These are phyloP conservation scores for Megaceryle torquata DNA, from an alignment of 2,113 vertebrate species.

Conservation along the genomic window DNA sequence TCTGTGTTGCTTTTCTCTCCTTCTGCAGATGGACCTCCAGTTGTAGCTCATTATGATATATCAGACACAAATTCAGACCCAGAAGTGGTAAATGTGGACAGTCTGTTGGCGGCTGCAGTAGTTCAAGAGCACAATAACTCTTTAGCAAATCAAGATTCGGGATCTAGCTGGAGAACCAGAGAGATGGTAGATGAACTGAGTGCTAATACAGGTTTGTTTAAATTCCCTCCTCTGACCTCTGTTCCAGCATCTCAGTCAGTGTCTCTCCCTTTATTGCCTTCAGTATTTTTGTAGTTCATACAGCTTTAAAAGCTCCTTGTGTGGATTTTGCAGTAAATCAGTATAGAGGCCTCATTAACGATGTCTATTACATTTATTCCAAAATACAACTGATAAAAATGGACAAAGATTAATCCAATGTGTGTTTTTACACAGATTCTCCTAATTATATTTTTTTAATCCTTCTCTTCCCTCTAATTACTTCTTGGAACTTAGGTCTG, in stretches of 20 bases:
- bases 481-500: neutral
- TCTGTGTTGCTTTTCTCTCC: slow-evolving; percentile 72
- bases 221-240: neutral
- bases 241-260: neutral
- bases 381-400: neutral
- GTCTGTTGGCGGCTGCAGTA: slow-evolving; percentile 87
- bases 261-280: neutral
- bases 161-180: slow-evolving; percentile 84
- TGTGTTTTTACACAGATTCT: neutral
- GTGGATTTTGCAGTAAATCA: neutral
- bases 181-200: slow-evolving; percentile 79
- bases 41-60: slow-evolving; percentile 92
- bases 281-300: neutral
- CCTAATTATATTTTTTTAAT: neutral
- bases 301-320: neutral
- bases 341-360: no score
- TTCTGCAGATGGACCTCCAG: slow-evolving; percentile 91
- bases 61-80: slow-evolving; percentile 95
- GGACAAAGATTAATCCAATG: neutral
- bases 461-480: neutral
- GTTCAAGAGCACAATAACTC: slow-evolving; percentile 89
- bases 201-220: slow-evolving; percentile 84
- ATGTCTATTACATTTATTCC: neutral
- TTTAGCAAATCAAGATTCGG: slow-evolving; percentile 81
- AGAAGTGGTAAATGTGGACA: slow-evolving; percentile 91